Base-by-base conservation (phyloP, 2,888 invertebrate genomes). In the Eudasyphora cyanicolor region DNA sequence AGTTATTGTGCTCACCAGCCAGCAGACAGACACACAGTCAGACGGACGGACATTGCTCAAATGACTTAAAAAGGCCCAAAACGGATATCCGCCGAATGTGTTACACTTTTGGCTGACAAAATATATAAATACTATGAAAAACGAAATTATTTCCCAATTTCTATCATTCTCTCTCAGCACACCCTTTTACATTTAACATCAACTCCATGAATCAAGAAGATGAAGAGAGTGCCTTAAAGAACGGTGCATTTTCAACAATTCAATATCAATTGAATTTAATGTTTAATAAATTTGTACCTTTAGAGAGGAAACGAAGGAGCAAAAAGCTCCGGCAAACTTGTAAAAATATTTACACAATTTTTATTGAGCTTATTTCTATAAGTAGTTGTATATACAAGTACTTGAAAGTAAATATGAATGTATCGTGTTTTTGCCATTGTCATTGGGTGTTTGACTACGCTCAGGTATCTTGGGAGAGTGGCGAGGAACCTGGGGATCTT, bases 221-320 rank as follows among this genome's bases (percentile, higher is more conserved):
- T 45, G 45, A n/a, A 45, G 45, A 45, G 45, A 45, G 45, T 45
- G 45, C 14, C 45, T 5, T n/a, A n/a, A 45, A 45, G 45, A 45
- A 45, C 14, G n/a, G n/a, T 45, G 54, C 51, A 32, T 78, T 82
- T 78, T 67, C 7, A 78, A 79, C 79, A 73, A 82, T 82, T 79
- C 79, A 82, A 82, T 82, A 67, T 60, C 79, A 82, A 79, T 76
- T 79, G 76, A 82, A 76, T 79, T 76, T 57, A 82, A 82, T 79
- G 67, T 82, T 73, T 76, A 82, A 82, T 79, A 82, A 82, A 78
- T 75, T n/a, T 78, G 38, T 74, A 19, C 2, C 45, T 45, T 45
- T 45, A 45, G 45, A 45, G n/a, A n/a, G 45, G 10, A 38, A 45
- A 45, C n/a, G 45, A 45, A n/a, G 45, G n/a, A n/a, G 45, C 1